Base-by-base conservation (phyloP, 1,140 invertebrate species). In the Danaus plexippus region DNA sequence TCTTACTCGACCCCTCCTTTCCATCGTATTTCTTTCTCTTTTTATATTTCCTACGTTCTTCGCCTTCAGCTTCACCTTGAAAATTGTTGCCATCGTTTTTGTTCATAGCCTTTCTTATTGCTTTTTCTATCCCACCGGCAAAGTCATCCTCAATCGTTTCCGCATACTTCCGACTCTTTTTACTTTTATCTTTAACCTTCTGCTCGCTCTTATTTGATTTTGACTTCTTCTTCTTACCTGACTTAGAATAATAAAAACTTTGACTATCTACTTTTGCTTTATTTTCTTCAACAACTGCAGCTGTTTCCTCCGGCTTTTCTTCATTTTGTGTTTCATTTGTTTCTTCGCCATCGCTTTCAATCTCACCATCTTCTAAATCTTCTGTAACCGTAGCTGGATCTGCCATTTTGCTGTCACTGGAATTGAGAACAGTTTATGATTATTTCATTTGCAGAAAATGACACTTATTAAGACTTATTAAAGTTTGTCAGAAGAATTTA, bases 91-190 rank as follows among this genome's bases (percentile, higher is more conserved):
- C 71, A 66, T 88, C 84, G 73, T 88, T 76, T 76, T 89, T 82
- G 80, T 91, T 88, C 79, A 91, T 79, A 6, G 90, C 92, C 62
- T 91, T 92, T 49, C 90, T 90, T 47, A 94, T 91, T 18, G 92
- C 91, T 77, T 93, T 93, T 70, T 94, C 92, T 63, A 94, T 91
- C 77, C 91, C 92, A 18, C 90, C 90, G 44, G 92, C 93, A 87
- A 92, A 94, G 83, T 94, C 93, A 69, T 94, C 93, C 68, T 90
- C 88, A 13, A 84, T 75, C 63, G 75, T 71, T 75, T 64, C 73
- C 47, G 63, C 59, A 61, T 80, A 77, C 61, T 80, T 84, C 46
- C 76, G 74, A 69, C 73, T 77, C 65, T 82, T 85, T 62, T 85
- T 80, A 69, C 61, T 75, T 81, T 80, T 81, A 59, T 84, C 76